These are phyloP conservation scores for Amazona guildingii DNA, from an alignment of 2,113 vertebrate genomes.

Conservation along the genomic window DNA sequence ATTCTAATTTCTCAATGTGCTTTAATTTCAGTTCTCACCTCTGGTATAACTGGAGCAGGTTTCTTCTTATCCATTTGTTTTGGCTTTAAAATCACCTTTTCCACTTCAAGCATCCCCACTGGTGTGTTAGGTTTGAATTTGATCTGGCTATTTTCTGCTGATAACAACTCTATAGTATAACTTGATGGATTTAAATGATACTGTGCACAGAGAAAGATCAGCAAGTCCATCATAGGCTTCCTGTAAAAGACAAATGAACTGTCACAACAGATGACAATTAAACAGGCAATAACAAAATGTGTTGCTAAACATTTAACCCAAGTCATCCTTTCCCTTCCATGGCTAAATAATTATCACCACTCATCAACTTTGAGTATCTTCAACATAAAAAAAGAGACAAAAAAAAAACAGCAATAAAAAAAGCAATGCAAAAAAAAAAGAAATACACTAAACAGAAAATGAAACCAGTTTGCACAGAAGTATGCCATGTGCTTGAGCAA, in stretches of 20 bases:
- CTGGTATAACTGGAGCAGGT: constrained; percentile 85
- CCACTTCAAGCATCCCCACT: constrained; percentile 89
- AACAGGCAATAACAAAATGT: background rate
- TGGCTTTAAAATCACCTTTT: constrained; percentile 89
- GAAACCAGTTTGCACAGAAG: background rate
- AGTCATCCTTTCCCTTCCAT: background rate
- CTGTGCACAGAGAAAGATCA: constrained; percentile 91
- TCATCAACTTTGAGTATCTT: background rate
- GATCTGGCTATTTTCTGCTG: constrained; percentile 83
- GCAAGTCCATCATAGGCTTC: constrained; percentile 94
- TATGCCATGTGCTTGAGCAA: background rate
- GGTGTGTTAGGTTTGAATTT: constrained; percentile 94
- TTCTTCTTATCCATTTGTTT: constrained; percentile 91
- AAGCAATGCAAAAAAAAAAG: accelerated
- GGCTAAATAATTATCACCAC: background rate
- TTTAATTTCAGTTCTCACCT: constrained; percentile 78
- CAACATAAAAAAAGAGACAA: background rate
- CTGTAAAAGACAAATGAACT: constrained; percentile 74
- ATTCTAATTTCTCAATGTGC: background rate
- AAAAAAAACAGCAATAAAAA: background rate
- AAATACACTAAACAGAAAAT: background rate
- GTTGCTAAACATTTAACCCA: background rate
- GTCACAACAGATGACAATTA: constrained; percentile 14
- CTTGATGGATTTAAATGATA: constrained; percentile 95
- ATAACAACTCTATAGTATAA: constrained; percentile 89